Evolutionary conservation across 2,113 vertebrate genomes (phyloP).

Genomic region (Lampris megalopsis): DNA sequence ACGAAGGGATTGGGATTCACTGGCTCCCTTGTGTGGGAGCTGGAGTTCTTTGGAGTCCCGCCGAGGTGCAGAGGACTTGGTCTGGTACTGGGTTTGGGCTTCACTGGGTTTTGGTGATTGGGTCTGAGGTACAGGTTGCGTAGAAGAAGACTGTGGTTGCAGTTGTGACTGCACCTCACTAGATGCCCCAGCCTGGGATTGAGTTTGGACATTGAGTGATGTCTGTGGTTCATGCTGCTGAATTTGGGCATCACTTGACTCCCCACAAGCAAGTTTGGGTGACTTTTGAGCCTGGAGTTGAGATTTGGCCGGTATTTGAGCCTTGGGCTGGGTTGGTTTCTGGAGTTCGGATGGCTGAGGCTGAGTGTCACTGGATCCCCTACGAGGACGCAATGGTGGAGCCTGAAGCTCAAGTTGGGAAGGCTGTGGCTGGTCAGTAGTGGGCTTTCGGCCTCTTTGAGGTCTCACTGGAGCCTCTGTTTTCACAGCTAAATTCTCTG

Average conservation of each 20-base stretch:
- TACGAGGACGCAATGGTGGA: constrained; percentile 46
- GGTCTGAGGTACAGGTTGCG: constrained; percentile 31
- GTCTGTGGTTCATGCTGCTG: constrained; percentile 39
- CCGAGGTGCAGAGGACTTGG: constrained; percentile 40
- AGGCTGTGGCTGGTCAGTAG: constrained; percentile 55
- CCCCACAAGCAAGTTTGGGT: neutral
- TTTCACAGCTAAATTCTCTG: constrained; percentile 35
- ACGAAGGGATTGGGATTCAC: constrained; percentile 43
- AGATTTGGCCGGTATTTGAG: constrained; percentile 21
- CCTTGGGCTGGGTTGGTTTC: constrained; percentile 31
- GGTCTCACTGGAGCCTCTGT: constrained; percentile 69
- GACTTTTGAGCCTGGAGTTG: constrained; percentile 25
- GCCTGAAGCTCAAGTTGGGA: constrained; percentile 52
- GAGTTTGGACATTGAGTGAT: constrained; percentile 1
- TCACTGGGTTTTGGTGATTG: constrained; percentile 29
- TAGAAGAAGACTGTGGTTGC: constrained; percentile 43
- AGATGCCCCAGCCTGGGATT: constrained; percentile 30
- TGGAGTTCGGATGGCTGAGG: constrained; percentile 35
- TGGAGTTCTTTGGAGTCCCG: constrained; percentile 67
- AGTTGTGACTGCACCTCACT: constrained; percentile 25
- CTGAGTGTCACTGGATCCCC: constrained; percentile 63
- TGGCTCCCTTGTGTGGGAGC: constrained; percentile 43
- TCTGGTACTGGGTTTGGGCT: constrained; percentile 52
- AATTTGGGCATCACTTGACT: neutral
- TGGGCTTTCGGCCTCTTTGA: constrained; percentile 63